Percentiles rank a stretch among this genome's conserved stretches.
phyloP scores from a whole-genome alignment of 2,113 vertebrate species.

The Empidonax traillii region DNA sequence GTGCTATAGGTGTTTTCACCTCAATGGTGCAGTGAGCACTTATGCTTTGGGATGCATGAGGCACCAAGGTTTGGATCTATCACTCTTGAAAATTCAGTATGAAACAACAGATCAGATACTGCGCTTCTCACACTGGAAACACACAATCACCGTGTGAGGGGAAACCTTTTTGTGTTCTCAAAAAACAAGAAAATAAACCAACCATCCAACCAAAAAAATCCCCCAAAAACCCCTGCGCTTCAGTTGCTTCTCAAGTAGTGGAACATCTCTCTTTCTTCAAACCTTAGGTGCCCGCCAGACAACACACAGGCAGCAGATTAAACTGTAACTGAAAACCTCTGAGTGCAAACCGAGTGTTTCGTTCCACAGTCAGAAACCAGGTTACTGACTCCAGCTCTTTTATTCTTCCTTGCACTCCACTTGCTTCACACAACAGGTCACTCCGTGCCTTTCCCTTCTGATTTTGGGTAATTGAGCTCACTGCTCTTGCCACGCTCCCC shows the following conservation, averaged over 20 bases:
- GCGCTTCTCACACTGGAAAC: background rate
- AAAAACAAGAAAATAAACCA: background rate
- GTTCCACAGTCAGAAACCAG: background rate
- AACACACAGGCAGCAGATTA: background rate
- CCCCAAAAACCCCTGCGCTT: background rate
- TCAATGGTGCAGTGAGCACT: rapidly evolving
- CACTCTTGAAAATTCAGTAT: background rate
- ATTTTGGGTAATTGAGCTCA: background rate
- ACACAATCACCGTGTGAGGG: rapidly evolving
- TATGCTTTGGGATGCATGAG: background rate
- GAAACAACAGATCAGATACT: background rate
- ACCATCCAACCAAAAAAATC: background rate
- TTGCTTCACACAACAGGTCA: background rate
- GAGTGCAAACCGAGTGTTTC: background rate
- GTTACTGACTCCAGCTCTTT: background rate
- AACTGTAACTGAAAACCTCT: background rate
- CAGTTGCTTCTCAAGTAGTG: background rate
- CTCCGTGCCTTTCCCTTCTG: background rate
- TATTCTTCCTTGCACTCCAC: background rate
- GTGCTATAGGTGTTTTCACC: background rate
- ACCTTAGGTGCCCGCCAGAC: background rate
- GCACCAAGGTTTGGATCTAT: background rate
- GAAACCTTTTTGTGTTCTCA: background rate
- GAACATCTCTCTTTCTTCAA: background rate
- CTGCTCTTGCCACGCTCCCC: background rate